Conservation (phyloP, 1,140 invertebrate genomes). For the Cylas formicarius region DNA sequence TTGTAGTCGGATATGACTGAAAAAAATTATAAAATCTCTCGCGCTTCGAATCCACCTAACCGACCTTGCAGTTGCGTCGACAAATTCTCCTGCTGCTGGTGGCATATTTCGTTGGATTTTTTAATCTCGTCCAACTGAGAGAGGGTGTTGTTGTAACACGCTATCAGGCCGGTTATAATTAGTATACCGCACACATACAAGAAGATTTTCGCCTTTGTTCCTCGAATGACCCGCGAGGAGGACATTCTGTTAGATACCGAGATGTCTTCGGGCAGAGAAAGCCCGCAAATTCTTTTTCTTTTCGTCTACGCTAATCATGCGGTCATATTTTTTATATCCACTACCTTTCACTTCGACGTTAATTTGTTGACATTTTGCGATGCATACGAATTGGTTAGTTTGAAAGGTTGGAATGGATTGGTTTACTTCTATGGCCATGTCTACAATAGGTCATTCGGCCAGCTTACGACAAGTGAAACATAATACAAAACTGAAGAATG, state of each 20-base stretch:
- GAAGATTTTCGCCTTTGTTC: slow-evolving; percentile 46
- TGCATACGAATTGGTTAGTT: too few species aligned
- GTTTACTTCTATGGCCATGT: too few species aligned
- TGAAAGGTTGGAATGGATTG: too few species aligned
- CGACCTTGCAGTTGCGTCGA: slow-evolving; percentile 47
- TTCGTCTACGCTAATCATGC: background rate
- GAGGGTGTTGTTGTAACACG: slow-evolving; percentile 46
- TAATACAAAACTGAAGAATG: too few species aligned
- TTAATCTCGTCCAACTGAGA: slow-evolving; percentile 45
- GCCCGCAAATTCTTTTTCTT: background rate
- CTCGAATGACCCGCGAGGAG: slow-evolving; percentile 45
- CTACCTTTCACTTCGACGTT: slow-evolving; percentile 6
- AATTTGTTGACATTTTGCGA: too few species aligned
- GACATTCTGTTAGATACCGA: slow-evolving; percentile 41
- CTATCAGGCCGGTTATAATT: slow-evolving; percentile 44
- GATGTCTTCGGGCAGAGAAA: background rate
- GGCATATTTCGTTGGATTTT: slow-evolving; percentile 41
- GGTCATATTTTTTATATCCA: background rate
- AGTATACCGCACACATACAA: slow-evolving; percentile 43
- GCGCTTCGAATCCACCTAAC: too few species aligned
- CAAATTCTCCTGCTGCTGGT: slow-evolving; percentile 46
- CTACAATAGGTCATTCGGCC: too few species aligned
- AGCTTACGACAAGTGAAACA: too few species aligned
- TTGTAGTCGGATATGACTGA: slow-evolving; percentile 43
- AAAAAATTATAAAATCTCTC: too few species aligned